phyloP scores from a whole-genome alignment of 2,113 vertebrate species.

The Tragulus kanchil region DNA sequence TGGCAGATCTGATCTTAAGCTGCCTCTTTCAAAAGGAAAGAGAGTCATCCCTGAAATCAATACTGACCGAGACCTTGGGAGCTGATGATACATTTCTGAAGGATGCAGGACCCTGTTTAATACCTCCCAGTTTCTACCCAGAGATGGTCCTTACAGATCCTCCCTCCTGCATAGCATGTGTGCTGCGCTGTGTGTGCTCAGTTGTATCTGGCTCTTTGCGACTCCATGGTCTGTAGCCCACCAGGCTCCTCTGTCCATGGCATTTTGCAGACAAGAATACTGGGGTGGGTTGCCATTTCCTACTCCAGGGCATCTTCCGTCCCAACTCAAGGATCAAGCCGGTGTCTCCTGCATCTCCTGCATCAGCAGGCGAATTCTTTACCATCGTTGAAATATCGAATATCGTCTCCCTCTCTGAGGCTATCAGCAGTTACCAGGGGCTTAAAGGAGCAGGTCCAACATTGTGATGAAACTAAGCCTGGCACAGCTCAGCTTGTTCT shows the following conservation, averaged over 20 bases:
- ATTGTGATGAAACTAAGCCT: neutral
- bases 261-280: neutral
- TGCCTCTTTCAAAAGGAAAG: neutral
- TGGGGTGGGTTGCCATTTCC: neutral
- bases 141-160: neutral
- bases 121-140: neutral
- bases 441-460: neutral
- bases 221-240: neutral
- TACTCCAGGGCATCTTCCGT: neutral
- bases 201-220: neutral
- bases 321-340: neutral
- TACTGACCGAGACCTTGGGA: neutral
- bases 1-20: slow-evolving; percentile 52
- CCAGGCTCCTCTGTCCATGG: neutral
- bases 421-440: neutral
- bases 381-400: neutral
- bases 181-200: neutral
- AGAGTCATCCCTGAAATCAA: neutral
- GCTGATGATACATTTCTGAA: neutral
- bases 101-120: neutral
- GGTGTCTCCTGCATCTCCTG: neutral
- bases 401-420: neutral
- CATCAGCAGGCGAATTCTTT: neutral
- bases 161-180: neutral
- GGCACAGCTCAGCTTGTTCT: neutral